These are phyloP conservation scores for Porites australiensis DNA, from an alignment of 64 coral and sea anemone species.

Conservation along the genomic window DNA sequence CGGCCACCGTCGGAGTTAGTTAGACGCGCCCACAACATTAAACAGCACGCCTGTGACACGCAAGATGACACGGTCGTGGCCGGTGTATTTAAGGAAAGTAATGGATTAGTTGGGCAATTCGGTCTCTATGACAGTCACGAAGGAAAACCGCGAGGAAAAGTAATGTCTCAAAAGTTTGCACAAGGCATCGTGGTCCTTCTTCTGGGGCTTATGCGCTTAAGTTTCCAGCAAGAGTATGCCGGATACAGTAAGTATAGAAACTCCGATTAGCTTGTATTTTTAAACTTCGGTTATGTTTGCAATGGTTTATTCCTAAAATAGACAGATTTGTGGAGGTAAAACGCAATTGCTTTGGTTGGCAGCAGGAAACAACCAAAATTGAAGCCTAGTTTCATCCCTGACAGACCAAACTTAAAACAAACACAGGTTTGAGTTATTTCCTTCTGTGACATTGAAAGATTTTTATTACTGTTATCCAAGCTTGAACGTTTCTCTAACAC, in stretches of 20 bases:
- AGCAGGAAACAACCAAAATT: too few relatives aligned
- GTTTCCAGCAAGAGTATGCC: not conserved
- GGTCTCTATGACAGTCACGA: not conserved
- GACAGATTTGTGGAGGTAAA: too few relatives aligned
- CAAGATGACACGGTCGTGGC: not conserved
- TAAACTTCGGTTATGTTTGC: too few relatives aligned
- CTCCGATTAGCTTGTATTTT: not conserved
- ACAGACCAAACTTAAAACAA: too few relatives aligned
- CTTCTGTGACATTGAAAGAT: too few relatives aligned
- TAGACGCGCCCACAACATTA: not conserved
- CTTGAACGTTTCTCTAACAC: too few relatives aligned
- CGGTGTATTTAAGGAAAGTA: not conserved
- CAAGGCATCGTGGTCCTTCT: not conserved
- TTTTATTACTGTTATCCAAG: too few relatives aligned
- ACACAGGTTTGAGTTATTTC: too few relatives aligned
- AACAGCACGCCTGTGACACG: not conserved
- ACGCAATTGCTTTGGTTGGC: too few relatives aligned
- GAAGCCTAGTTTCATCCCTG: too few relatives aligned
- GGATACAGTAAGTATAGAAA: slow-evolving; percentile 20
- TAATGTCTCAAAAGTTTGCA: not conserved
- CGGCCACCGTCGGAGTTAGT: not conserved
- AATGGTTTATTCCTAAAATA: too few relatives aligned
- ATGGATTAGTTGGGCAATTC: not conserved
- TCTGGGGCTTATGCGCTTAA: not conserved
- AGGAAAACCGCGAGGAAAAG: not conserved